Evolutionary conservation across 2,888 invertebrate species (phyloP), one percentile per base, ranked within the genome.

Genomic region (Dolichomitus sp.): DNA sequence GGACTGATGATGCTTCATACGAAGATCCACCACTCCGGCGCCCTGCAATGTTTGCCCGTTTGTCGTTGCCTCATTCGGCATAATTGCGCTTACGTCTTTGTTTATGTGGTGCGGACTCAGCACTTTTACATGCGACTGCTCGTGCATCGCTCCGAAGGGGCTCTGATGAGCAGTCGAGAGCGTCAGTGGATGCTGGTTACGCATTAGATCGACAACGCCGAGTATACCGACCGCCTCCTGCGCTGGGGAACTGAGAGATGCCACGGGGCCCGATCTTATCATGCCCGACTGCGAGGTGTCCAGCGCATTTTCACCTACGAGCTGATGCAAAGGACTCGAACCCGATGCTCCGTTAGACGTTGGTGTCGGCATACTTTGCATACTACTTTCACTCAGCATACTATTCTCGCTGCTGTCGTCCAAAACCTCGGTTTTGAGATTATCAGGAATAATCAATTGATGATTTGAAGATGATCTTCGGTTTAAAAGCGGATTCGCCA

Each of bases 401-500:
- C 96, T 96, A 87, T 95, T 95, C 92, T 97, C 96, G 89, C 97
- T 97, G 86, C 95, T 95, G 84, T 97, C 97, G 91, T 97, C 97
- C 50, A 96, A 92, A 63, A 96, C 94, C 94, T 97, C 96, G 63
- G 96, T 92, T 81, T 93, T 93, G 11, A 93, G 84, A 76, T 95
- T 94, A 87, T 96, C 96, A 33, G 95, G 95, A 75, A 95, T 92
- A 61, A 96, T 95, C 87, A 95, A 89, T 59, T 94, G 94, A 69
- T 94, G 89, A 78, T 93, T 94, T 50, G 95, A 94, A 33, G 97
- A 95, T 42, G 96, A 95, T 6, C 97, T 94, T 23, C 97, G 87
- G 19, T 83, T 89, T 12, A 93, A 81, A 27, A 93, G 87, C 2
- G 92, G 95, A 84, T 95, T 95, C 42, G 96, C 95, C 88, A 95